Percentiles rank a stretch among this genome's conserved stretches.
Conservation (phyloP, 2,797 vertebrate genomes). For the Sebastes vulpes region DNA sequence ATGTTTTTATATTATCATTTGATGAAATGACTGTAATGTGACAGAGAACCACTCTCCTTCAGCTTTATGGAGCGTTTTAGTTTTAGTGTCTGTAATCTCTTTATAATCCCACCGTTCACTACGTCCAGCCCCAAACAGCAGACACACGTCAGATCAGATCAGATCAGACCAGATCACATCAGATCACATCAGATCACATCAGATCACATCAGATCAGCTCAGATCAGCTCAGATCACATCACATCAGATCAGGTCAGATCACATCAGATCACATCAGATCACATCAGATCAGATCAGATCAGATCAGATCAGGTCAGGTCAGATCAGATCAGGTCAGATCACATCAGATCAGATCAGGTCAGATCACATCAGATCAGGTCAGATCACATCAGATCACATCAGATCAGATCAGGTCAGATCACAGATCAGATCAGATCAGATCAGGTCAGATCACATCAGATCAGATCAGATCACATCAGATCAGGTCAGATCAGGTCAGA, state of each 20-base stretch:
- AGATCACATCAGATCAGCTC: too few species aligned
- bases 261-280: fast-evolving
- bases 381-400: too few species aligned
- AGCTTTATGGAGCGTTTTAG: background rate
- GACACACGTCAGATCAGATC: background rate
- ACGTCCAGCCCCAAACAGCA: background rate
- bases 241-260: too few species aligned
- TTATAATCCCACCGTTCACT: background rate
- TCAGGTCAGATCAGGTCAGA: fast-evolving
- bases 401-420: fast-evolving
- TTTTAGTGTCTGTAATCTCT: background rate
- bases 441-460: fast-evolving
- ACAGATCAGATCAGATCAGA: fast-evolving
- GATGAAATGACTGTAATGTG: background rate
- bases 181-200: too few species aligned
- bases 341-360: too few species aligned
- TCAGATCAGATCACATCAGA: fast-evolving
- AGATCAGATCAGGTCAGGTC: too few species aligned
- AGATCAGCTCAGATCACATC: too few species aligned
- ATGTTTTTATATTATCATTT: background rate
- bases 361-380: fast-evolving
- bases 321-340: fast-evolving
- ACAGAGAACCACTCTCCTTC: background rate
- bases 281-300: too few species aligned
- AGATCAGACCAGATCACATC: too few species aligned